These are phyloP conservation scores for Ctenochaetus hawaiiensis DNA, from an alignment of 2,797 vertebrate species.

Conservation along the genomic window DNA sequence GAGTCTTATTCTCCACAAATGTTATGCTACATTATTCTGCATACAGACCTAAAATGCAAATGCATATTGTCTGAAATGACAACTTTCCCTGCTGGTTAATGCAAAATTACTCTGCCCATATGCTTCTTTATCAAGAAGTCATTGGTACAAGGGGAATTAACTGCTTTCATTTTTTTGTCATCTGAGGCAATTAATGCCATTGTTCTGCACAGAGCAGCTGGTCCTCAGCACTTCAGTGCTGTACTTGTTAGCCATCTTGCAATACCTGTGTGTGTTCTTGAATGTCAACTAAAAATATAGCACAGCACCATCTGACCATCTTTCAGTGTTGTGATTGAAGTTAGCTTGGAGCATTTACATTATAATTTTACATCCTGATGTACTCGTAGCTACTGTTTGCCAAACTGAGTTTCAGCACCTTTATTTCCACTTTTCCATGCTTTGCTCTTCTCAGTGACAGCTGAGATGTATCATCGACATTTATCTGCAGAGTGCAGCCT, in stretches of 20 bases:
- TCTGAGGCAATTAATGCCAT: slow-evolving; percentile 42
- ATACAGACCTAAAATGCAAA: slow-evolving; percentile 33
- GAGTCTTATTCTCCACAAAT: background rate
- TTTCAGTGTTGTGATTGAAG: background rate
- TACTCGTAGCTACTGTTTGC: background rate
- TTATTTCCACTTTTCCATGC: slow-evolving; percentile 1
- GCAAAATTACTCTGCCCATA: slow-evolving; percentile 38
- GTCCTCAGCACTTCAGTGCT: slow-evolving; percentile 2
- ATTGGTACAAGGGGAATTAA: slow-evolving; percentile 26
- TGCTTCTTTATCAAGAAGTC: slow-evolving; percentile 41
- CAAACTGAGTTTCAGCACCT: background rate
- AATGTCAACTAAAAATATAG: slow-evolving; percentile 11
- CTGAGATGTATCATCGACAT: slow-evolving; percentile 70
- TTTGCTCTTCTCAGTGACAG: slow-evolving; percentile 28
- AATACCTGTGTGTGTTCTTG: background rate
- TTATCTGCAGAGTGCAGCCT: slow-evolving; percentile 63
- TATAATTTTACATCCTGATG: background rate
- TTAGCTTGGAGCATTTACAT: background rate
- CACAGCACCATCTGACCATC: background rate
- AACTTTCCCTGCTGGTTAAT: slow-evolving; percentile 27
- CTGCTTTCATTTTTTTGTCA: slow-evolving; percentile 30
- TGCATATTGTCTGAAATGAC: slow-evolving; percentile 14
- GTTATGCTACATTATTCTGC: background rate
- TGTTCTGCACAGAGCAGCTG: slow-evolving; percentile 53
- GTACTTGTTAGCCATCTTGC: slow-evolving; percentile 22